phyloP scores from a whole-genome alignment of 2,113 vertebrate genomes.

The Sclerurus mexicanus region DNA sequence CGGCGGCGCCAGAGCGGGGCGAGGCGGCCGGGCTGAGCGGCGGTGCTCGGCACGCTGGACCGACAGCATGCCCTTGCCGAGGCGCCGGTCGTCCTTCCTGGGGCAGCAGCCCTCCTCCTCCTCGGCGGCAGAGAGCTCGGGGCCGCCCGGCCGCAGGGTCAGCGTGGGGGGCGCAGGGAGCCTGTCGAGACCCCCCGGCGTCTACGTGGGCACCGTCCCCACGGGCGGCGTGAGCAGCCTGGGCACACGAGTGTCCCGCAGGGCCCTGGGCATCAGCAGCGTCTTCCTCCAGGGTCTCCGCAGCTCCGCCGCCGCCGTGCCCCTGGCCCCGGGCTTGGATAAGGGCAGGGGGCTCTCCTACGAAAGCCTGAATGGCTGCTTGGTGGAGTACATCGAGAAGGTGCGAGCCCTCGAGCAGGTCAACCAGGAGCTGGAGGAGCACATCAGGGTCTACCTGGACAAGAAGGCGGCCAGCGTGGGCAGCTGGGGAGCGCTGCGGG shows the following conservation, averaged over 20 bases:
- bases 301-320: conserved; percentile 75
- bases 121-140: conserved; percentile 59
- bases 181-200: conserved; percentile 68
- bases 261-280: conserved; percentile 92
- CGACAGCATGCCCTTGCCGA: conserved; percentile 82
- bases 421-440: conserved; percentile 89
- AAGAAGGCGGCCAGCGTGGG: conserved; percentile 79
- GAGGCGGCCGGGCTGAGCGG: conserved; percentile 30
- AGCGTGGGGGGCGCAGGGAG: conserved; percentile 14
- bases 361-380: conserved; percentile 80
- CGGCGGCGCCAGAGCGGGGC: conserved; percentile 10
- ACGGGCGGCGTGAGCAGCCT: conserved; percentile 70
- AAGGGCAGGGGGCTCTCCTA: conserved; percentile 54
- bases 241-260: conserved; percentile 86
- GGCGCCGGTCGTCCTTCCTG: conserved; percentile 83
- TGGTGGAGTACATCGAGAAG: conserved; percentile 92
- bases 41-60: neutral
- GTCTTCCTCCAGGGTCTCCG: conserved; percentile 90
- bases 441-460: conserved; percentile 85
- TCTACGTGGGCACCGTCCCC: conserved; percentile 79
- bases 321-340: conserved; percentile 70
- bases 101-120: conserved; percentile 72
- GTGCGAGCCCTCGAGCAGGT: conserved; percentile 86
- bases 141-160: conserved; percentile 64
- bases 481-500: conserved; percentile 78